phyloP scores from a whole-genome alignment of 2,113 vertebrate species.

The Thinocorus orbignyianus region DNA sequence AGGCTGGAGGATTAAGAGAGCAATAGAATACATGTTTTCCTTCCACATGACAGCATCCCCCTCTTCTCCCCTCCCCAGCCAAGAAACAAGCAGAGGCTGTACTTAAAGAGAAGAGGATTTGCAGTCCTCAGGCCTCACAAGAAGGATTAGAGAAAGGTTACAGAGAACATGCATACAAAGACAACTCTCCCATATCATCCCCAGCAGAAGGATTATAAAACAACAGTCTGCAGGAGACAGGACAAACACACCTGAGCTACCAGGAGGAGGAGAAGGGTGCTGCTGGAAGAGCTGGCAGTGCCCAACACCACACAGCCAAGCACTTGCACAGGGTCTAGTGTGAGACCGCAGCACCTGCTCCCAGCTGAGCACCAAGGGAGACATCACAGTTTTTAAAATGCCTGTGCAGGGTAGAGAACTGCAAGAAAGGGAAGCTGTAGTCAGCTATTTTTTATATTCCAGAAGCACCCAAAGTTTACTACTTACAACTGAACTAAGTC shows the following conservation, averaged over 20 bases:
- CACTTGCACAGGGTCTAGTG: neutral
- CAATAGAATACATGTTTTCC: neutral
- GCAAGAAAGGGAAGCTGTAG: neutral
- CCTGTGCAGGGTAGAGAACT: neutral
- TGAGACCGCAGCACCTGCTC: neutral
- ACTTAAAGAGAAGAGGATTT: slow-evolving; percentile 42
- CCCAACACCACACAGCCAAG: neutral
- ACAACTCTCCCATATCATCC: neutral
- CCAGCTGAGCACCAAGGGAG: neutral
- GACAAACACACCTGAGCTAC: slow-evolving; percentile 2
- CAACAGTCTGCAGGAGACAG: neutral
- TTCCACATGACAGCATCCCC: slow-evolving; percentile 45
- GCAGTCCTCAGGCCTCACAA: neutral
- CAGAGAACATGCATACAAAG: neutral
- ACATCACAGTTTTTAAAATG: neutral
- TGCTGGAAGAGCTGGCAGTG: slow-evolving; percentile 17
- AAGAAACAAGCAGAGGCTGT: neutral
- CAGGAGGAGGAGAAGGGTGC: neutral
- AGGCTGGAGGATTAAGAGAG: slow-evolving; percentile 30
- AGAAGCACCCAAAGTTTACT: neutral
- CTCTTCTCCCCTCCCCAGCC: neutral
- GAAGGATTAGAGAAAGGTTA: slow-evolving; percentile 51
- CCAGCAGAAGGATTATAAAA: neutral
- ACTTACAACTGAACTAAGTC: neutral
- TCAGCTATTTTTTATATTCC: neutral